Base-by-base conservation (phyloP, 1,140 invertebrate genomes). In the Hylyphantes graminicola region DNA sequence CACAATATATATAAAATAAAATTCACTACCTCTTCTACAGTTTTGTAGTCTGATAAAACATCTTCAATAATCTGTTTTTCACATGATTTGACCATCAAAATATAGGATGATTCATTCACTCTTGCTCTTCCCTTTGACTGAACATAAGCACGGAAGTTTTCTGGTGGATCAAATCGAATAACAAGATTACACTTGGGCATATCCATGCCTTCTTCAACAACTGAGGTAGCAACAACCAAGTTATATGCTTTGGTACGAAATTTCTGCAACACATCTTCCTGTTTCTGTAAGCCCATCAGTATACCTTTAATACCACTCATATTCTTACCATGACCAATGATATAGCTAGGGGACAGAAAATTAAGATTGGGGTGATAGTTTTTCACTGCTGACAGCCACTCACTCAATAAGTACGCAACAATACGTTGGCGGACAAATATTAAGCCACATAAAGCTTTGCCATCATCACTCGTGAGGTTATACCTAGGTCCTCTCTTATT, bases 221-320 rank as follows among this genome's bases (percentile, higher is more conserved):
- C 92, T 81, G 92, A 92, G 50, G 95, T 96, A 1, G 96, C 94
- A 70, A 99, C 93, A 48, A 99, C 91, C 13, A 99, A 90, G 91
- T 99, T 99, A 87, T 96, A 95, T 88, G 98, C 96, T 90, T 95
- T 93, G 48, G 87, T 95, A n/a, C 97, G 92, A 90, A 99, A 99
- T 86, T 93, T 94, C 17, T 89, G 86, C 2, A 99, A 89, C 11
- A 96, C 95, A 87, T 98, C 96, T 89, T 98, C 97, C 88, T 98
- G 96, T 78, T 93, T 93, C 85, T 93, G 93, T 87, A 95, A 93
- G 87, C 95, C 94, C 51, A 92, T 89, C 89, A 95, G 93, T 15
- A 93, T 92, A 88, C 95, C 94, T 87, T 92, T 92, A 0, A 92
- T 91, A 88, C 94, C 94, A 17, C 90, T 92, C 6, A 91, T 88